Base-by-base conservation (phyloP, 2,888 invertebrate genomes). In the Leptothorax acervorum region DNA sequence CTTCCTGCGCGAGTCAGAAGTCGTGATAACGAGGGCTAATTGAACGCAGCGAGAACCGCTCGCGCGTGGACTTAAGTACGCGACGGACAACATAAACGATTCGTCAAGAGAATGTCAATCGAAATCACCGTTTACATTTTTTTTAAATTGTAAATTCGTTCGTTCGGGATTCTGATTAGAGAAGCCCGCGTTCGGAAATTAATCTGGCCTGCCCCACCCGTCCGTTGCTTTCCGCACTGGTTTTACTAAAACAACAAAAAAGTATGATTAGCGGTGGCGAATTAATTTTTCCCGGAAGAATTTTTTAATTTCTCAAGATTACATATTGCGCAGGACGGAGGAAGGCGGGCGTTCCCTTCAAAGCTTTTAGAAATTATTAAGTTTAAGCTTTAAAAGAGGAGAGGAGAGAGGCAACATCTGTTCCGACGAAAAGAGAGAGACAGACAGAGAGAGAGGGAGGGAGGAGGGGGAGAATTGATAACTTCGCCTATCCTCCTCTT, bases 11-110 rank as follows among this genome's bases (percentile, higher is more conserved):
- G 85, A 89, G 85, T 85, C 85, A 90, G 65, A 86, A 90, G 82
- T 87, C 68, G 74, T 62, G 88, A 87, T 91, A 90, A 90, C 87
- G 83, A 91, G 86, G 78, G 62, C 90, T 91, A 90, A 90, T 90
- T 90, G 90, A 87, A 87, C 89, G 68, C 78, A 84, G 65, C 91
- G 82, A 85, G 86, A 85, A 84, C 85, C 82, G 63, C 68, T 42
- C 66, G 55, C 31, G 53, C 35, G 66, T 45, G 60, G n/a, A 84
- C 63, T 53, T 60, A 23, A 23, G 23, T 23, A 39, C n/a, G 48
- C 81, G 81, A 28, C 0, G 18, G 45, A 35, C 70, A 78, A 70
- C 68, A 66, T 23, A 70, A 35, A 60, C 45, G 45, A 60, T 48
- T 79, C 71, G 55, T 48, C 51, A 1, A 35, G 51, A 65, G 39